These are phyloP conservation scores for Sycophila sp. DNA, from an alignment of 1,140 invertebrate species.

Conservation along the genomic window DNA sequence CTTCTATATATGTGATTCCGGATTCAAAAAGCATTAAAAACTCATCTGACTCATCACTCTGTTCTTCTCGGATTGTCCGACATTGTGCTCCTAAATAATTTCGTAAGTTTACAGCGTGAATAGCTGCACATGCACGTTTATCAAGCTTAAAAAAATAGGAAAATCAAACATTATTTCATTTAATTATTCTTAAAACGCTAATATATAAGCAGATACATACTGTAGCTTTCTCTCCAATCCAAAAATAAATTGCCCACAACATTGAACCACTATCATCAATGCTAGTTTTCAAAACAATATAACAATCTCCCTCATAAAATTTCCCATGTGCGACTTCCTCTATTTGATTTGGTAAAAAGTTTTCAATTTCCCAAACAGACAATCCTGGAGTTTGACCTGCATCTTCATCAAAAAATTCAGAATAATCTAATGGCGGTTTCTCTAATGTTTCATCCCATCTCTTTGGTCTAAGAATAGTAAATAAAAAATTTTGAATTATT, in stretches of 20 bases:
- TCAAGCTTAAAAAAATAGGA: conserved; percentile 75
- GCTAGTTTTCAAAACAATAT: conserved; percentile 94
- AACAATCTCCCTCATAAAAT: conserved; percentile 99
- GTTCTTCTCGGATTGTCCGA: conserved; percentile 98
- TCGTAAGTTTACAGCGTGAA: conserved; percentile 97
- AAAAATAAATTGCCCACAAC: conserved; percentile 97
- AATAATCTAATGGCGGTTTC: conserved; percentile 97
- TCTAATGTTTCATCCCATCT: conserved; percentile 94
- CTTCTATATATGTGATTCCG: conserved; percentile 96
- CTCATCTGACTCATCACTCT: conserved; percentile 95
- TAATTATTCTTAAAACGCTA: conserved; percentile 58
- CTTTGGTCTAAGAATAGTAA: conserved; percentile 73
- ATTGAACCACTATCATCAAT: conserved; percentile 88
- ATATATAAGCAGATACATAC: conserved; percentile 66
- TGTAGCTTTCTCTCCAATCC: conserved; percentile 97
- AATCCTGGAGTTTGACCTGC: conserved; percentile 91
- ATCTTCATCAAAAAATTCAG: conserved; percentile 98
- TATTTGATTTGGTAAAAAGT: conserved; percentile 95
- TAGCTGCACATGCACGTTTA: conserved; percentile 98
- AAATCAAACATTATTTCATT: conserved; percentile 5
- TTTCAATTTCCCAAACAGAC: conserved; percentile 98
- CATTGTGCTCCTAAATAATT: conserved; percentile 95
- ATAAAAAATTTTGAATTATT: not conserved
- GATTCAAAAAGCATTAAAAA: conserved; percentile 93
- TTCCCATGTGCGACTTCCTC: conserved; percentile 94